Percentiles rank a stretch among this genome's conserved stretches.
These are phyloP conservation scores for Pelodytes ibericus DNA, from an alignment of 2,797 vertebrate species.

Conservation along the genomic window DNA sequence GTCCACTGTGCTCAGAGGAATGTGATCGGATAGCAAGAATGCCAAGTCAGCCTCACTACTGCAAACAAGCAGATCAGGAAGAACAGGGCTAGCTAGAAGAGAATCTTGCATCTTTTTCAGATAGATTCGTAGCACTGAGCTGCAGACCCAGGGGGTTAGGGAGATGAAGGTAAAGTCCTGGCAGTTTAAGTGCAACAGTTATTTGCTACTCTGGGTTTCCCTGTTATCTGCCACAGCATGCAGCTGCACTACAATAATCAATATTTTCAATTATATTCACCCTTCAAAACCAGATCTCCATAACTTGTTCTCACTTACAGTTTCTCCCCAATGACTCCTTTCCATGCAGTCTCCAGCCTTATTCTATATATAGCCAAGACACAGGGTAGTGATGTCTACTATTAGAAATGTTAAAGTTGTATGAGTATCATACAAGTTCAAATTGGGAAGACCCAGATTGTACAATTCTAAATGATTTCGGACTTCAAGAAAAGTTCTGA, in stretches of 20 bases:
- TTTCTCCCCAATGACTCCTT: background rate
- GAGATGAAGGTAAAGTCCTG: background rate
- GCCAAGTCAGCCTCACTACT: background rate
- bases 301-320: background rate
- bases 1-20: conserved; percentile 1
- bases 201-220: background rate
- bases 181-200: background rate
- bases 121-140: background rate
- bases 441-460: no score
- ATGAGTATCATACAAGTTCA: no score
- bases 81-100: background rate
- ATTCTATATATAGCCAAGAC: no score
- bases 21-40: background rate
- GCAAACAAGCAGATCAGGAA: background rate
- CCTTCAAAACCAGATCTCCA: background rate
- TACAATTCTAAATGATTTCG: no score
- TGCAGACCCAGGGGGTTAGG: background rate
- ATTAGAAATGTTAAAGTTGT: no score
- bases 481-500: no score
- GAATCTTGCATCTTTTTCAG: background rate
- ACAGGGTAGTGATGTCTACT: no score
- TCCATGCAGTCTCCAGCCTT: background rate
- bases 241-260: background rate
- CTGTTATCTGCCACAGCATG: conserved; percentile 1
- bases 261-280: conserved; percentile 8